phyloP scores from a whole-genome alignment of 2,113 vertebrate genomes.

The Epinephelus cyanopodus region DNA sequence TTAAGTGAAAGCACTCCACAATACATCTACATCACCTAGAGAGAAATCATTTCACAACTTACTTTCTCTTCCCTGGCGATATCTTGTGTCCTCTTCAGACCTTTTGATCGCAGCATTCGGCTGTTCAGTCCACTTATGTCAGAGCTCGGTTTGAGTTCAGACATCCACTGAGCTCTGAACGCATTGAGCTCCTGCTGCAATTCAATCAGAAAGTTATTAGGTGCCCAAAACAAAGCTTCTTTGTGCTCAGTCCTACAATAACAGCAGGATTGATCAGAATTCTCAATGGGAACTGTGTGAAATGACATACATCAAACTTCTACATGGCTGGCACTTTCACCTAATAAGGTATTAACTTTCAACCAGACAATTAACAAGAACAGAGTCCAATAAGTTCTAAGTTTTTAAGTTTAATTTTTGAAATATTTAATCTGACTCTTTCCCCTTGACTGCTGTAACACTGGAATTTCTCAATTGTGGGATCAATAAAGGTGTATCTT shows the following conservation, averaged over 20 bases:
- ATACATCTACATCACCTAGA: not conserved
- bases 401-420: too few species aligned
- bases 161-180: constrained; percentile 98
- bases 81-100: constrained; percentile 90
- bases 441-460: too few species aligned
- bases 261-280: not conserved
- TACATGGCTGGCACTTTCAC: not conserved
- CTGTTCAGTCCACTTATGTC: constrained; percentile 80
- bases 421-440: too few species aligned
- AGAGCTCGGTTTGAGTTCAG: constrained; percentile 91
- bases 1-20: not conserved
- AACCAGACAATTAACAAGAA: too few species aligned
- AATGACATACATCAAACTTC: not conserved
- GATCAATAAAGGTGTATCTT: too few species aligned
- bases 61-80: constrained; percentile 93
- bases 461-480: too few species aligned
- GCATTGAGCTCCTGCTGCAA: constrained; percentile 92
- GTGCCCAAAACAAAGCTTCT: not conserved
- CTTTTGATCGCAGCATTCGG: constrained; percentile 80
- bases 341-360: too few species aligned
- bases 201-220: not conserved
- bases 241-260: not conserved
- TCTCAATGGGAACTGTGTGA: not conserved
- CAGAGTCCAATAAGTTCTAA: too few species aligned
- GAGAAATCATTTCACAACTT: constrained; percentile 28